phyloP scores from a whole-genome alignment of 2,113 vertebrate genomes.

The Trochalopteron elliotii region DNA sequence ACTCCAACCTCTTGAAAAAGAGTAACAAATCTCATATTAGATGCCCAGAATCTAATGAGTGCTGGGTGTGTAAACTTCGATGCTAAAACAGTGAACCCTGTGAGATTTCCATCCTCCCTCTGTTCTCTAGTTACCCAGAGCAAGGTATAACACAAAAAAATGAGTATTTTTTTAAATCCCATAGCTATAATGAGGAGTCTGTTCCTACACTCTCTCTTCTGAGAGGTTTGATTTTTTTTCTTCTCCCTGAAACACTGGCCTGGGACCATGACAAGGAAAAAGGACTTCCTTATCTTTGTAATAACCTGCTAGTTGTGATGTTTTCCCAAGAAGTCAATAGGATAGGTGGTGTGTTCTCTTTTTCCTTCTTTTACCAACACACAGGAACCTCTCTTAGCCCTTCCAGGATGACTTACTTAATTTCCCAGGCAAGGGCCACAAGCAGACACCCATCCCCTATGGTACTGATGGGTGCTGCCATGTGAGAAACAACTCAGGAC shows the following conservation, averaged over 20 bases:
- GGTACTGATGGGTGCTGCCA: background rate
- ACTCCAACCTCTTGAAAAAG: background rate
- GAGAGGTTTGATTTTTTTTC: background rate
- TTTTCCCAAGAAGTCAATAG: background rate
- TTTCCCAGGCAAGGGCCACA: background rate
- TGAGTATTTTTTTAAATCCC: background rate
- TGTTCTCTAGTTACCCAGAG: background rate
- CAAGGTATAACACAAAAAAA: background rate
- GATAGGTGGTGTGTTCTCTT: background rate
- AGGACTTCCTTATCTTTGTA: background rate
- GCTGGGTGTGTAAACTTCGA: background rate
- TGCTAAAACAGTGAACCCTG: background rate
- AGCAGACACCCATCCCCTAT: background rate
- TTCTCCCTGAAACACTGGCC: background rate
- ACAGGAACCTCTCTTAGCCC: background rate
- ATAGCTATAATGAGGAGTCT: background rate
- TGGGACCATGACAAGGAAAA: background rate
- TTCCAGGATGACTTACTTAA: background rate
- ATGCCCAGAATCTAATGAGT: background rate
- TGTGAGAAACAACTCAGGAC: background rate
- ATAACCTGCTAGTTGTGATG: background rate
- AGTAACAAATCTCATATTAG: background rate
- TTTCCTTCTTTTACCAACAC: background rate
- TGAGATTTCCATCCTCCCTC: background rate
- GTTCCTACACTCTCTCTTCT: background rate